Evolutionary conservation across 2,797 vertebrate genomes (phyloP).

Genomic region (Graptemys geographica): DNA sequence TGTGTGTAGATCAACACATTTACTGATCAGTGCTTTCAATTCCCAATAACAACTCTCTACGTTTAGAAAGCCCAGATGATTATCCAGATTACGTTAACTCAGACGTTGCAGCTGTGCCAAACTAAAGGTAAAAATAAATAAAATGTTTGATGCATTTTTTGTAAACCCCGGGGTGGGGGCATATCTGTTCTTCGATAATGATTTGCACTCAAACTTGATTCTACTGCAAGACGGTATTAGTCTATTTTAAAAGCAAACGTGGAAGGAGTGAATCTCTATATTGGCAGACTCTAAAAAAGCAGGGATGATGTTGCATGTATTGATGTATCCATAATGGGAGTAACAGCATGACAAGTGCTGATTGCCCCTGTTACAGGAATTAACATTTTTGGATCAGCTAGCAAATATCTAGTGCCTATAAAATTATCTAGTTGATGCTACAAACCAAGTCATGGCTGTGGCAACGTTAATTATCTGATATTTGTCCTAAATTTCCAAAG

Average conservation of each 20-base stretch:
- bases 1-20: rapidly evolving
- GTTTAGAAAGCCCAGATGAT: conserved; percentile 42
- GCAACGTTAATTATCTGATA: not conserved
- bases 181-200: not conserved
- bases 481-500: not conserved
- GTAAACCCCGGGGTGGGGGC: not conserved
- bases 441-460: not conserved
- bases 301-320: not conserved
- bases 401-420: not conserved
- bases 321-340: not conserved
- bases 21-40: not conserved
- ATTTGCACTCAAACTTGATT: not conserved
- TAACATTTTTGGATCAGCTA: not conserved
- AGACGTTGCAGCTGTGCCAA: not conserved
- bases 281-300: not conserved
- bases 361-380: not conserved
- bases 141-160: not conserved
- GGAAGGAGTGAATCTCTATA: not conserved
- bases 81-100: conserved; percentile 81
- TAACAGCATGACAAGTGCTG: rapidly evolving
- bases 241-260: not conserved
- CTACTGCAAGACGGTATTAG: not conserved
- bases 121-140: conserved; percentile 18
- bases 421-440: not conserved
- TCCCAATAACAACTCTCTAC: not conserved